Base-by-base conservation (phyloP, 2,888 invertebrate genomes). In the Acronicta leporina region DNA sequence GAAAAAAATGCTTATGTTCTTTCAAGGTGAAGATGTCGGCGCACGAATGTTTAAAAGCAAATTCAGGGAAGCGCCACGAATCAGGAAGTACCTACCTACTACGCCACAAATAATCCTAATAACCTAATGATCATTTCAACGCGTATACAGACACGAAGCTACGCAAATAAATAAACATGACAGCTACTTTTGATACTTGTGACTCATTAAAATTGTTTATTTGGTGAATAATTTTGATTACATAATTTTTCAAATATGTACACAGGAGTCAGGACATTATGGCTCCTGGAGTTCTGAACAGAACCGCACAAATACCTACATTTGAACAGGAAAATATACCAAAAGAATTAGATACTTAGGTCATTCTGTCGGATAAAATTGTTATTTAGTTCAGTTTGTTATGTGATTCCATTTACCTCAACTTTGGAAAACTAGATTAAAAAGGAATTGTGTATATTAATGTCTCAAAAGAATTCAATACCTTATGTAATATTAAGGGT, bases 1-100 rank as follows among this genome's bases (percentile, higher is more conserved):
- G 73, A 77, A 92, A 92, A 92, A 93, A 92, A 87, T 80, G 76
- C 82, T 84, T 87, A 87, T 87, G 87, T 86, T 88, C 84, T 84
- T 82, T 89, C 92, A 93, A 93, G 92, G 92, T 92, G 85, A 92
- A 89, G 89, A 91, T 82, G 91, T 87, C 85, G 85, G 84, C 85
- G 83, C 90, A 90, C 89, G 88, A 90, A 87, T 80, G 81, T 79
- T 87, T 86, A 85, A 86, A 86, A 88, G 86, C 84, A 80, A 84
- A 87, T 87, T 90, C 86, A 91, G 92, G 90, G 89, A 91, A 92
- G 91, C 88, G 81, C 84, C 83, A 81, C 81, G 83, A 88, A 89
- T 75, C 84, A 91, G 92, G 92, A 92, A 92, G 88, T 88, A 71
- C n/a, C n/a, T n/a, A n/a, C n/a, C n/a, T n/a, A n/a, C 68, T 75